These are phyloP conservation scores for Sphyrna mokarran DNA, from an alignment of 2,113 vertebrate genomes.

Conservation along the genomic window DNA sequence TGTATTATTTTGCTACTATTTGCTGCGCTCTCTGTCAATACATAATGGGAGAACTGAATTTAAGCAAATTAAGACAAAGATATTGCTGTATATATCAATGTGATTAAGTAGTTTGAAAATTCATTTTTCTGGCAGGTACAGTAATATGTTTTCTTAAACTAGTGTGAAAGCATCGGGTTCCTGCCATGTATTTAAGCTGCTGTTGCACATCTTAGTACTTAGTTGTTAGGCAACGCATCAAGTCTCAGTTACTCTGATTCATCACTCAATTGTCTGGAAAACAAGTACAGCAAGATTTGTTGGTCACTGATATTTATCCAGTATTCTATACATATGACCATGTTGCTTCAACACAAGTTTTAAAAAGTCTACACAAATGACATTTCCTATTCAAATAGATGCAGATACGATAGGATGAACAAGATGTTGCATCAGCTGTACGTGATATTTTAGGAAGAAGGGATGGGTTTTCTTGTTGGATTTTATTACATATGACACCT, in stretches of 20 bases:
- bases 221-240: background rate
- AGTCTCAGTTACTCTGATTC: background rate
- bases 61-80: background rate
- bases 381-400: background rate
- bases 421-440: background rate
- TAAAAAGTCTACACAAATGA: background rate
- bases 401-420: background rate
- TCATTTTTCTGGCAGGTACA: background rate
- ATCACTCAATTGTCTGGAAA: background rate
- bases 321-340: background rate
- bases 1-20: background rate
- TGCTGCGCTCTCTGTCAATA: background rate
- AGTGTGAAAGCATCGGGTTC: background rate
- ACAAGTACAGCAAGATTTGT: background rate
- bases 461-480: background rate
- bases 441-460: background rate
- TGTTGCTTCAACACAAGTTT: background rate
- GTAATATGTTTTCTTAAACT: background rate
- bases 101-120: background rate
- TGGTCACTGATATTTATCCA: background rate
- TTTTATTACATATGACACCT: background rate
- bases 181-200: background rate
- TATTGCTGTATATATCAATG: background rate
- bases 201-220: background rate
- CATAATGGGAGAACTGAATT: background rate